phyloP scores from a whole-genome alignment of 2,888 invertebrate species.

The Mesoligia furuncula region DNA sequence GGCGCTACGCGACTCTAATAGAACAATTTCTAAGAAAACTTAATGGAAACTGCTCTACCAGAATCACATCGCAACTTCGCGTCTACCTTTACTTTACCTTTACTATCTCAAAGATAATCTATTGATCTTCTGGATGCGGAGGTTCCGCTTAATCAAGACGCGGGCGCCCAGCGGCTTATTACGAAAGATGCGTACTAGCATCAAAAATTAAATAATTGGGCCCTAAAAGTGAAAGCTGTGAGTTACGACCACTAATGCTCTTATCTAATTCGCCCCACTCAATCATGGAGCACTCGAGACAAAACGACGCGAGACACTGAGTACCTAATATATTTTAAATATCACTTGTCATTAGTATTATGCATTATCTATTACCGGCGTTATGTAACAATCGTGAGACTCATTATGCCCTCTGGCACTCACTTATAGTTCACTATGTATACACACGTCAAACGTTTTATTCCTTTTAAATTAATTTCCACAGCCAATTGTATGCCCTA shows the following conservation, averaged over 20 bases:
- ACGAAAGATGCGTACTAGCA: constrained; percentile 64
- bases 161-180: constrained; percentile 53
- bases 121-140: constrained; percentile 29
- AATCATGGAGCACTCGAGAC: constrained; percentile 79
- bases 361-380: constrained; percentile 85
- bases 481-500: constrained; percentile 49
- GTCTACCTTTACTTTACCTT: too few species aligned
- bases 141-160: constrained; percentile 54
- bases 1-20: not conserved
- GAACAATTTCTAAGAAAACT: not conserved
- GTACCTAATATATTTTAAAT: constrained; percentile 86
- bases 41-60: not conserved
- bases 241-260: constrained; percentile 78
- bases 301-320: constrained; percentile 77
- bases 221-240: constrained; percentile 85
- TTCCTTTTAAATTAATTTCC: constrained; percentile 50
- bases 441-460: constrained; percentile 61
- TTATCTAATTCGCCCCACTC: constrained; percentile 87
- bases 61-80: not conserved
- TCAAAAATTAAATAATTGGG: constrained; percentile 71
- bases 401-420: constrained; percentile 81
- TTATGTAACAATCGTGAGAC: constrained; percentile 83
- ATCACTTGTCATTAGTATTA: constrained; percentile 88
- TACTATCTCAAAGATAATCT: constrained; percentile 42
- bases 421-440: constrained; percentile 71